A percentile compares a stretch with the other conserved stretches of the same genome.
phyloP scores from a whole-genome alignment of 1,140 invertebrate genomes.

The Pteromalus puparum region DNA sequence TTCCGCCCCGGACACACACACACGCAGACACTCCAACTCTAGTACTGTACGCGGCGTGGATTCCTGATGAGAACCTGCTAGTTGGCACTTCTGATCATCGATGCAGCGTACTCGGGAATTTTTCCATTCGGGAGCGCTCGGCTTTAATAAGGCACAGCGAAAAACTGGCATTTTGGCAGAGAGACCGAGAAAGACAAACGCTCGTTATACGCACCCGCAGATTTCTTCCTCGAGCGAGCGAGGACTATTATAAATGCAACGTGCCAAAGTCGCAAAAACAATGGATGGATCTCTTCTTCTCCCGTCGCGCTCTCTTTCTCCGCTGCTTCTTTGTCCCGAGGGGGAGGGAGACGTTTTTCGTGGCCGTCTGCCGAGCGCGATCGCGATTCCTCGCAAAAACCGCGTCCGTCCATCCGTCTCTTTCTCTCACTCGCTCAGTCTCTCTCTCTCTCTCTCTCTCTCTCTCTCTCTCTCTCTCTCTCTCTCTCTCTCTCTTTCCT shows the following conservation, averaged over 20 bases:
- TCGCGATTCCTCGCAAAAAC: conserved; percentile 50
- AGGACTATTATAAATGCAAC: conserved; percentile 57
- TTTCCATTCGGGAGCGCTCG: background rate
- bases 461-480: conserved; percentile 29
- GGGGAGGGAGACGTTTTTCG: conserved; percentile 45
- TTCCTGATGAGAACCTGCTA: conserved; percentile 69
- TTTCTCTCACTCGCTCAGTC: conserved; percentile 25
- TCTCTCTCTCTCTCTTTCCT: conserved; percentile 2
- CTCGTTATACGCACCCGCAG: conserved; percentile 53
- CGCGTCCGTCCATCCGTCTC: conserved; percentile 47
- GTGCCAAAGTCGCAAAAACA: conserved; percentile 57
- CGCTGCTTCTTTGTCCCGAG: conserved; percentile 52
- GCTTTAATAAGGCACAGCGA: conserved; percentile 40
- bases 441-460: conserved; percentile 30
- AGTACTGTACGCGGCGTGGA: conserved; percentile 57
- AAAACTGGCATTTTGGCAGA: conserved; percentile 47
- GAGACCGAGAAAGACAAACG: conserved; percentile 16
- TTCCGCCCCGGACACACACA: conserved; percentile 63
- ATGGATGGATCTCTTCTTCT: conserved; percentile 54
- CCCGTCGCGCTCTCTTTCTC: conserved; percentile 19
- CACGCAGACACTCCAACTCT: conserved; percentile 59
- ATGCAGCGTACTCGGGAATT: background rate
- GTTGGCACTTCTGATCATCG: conserved; percentile 1
- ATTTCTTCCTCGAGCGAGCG: background rate
- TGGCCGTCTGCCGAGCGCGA: conserved; percentile 45